These are phyloP conservation scores for Vulpes lagopus DNA, from an alignment of 2,113 vertebrate genomes.

Conservation along the genomic window DNA sequence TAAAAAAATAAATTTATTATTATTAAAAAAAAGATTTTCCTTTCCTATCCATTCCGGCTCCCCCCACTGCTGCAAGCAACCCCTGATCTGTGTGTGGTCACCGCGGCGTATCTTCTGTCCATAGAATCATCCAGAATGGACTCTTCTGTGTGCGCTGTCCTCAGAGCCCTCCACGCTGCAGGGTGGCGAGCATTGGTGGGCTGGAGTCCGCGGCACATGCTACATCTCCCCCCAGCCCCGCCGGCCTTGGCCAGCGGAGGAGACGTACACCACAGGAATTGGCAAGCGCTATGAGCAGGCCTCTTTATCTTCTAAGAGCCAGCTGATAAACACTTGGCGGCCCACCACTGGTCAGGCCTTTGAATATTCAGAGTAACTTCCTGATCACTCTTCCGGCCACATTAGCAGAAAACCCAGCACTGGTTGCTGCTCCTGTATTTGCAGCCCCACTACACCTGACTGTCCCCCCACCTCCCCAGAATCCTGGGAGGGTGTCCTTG, in stretches of 20 bases:
- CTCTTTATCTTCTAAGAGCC: neutral
- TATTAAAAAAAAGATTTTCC: neutral
- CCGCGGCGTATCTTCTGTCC: fast-evolving
- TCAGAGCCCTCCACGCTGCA: fast-evolving
- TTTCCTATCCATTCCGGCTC: fast-evolving
- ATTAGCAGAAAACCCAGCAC: neutral
- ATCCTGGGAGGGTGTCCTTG: neutral
- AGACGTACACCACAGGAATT: fast-evolving
- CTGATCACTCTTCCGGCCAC: neutral
- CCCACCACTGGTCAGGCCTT: fast-evolving
- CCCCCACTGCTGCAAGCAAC: fast-evolving
- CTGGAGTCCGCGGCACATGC: fast-evolving
- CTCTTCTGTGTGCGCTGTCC: fast-evolving
- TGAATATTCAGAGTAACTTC: neutral
- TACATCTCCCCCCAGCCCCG: fast-evolving
- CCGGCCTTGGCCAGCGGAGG: fast-evolving
- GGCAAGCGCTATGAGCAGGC: neutral
- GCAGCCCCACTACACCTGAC: neutral
- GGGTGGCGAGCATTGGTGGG: fast-evolving
- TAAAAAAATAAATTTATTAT: too few species aligned
- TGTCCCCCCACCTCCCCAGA: neutral
- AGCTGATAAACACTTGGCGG: fast-evolving
- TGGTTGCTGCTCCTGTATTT: fast-evolving
- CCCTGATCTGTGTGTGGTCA: neutral
- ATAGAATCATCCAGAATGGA: fast-evolving